Percentiles rank a stretch among this genome's conserved stretches.
Conservation (phyloP, 64 coral and sea anemone genomes). For the Stichodactyla helianthus region DNA sequence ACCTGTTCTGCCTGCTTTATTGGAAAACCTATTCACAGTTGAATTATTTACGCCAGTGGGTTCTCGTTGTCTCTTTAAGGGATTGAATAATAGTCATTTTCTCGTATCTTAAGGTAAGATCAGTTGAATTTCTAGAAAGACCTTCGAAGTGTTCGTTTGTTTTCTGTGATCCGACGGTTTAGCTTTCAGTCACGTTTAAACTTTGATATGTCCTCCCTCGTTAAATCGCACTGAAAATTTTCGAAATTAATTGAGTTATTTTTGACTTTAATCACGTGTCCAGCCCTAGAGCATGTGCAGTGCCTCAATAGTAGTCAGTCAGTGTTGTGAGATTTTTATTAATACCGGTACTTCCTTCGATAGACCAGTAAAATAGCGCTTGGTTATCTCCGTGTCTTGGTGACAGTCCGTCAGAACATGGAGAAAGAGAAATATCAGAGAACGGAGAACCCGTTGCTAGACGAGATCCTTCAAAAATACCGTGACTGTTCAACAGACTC, state of each 20-base stretch:
- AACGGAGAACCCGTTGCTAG: slow-evolving; percentile 85
- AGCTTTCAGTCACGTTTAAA: slow-evolving; percentile 3
- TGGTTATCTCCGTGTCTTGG: slow-evolving; percentile 7
- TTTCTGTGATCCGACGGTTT: slow-evolving; percentile 19
- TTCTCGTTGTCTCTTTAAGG: slow-evolving; percentile 13
- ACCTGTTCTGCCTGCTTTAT: slow-evolving; percentile 47
- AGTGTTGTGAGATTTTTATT: slow-evolving; percentile 13
- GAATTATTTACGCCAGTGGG: slow-evolving; percentile 4
- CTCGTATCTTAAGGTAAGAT: not conserved
- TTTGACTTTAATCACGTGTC: slow-evolving; percentile 16
- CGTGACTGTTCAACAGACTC: slow-evolving; percentile 96
- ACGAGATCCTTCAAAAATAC: slow-evolving; percentile 96
- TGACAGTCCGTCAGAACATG: slow-evolving; percentile 34
- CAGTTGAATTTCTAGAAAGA: slow-evolving; percentile 21
- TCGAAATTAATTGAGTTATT: slow-evolving; percentile 33
- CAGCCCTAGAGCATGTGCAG: not conserved
- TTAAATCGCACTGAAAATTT: slow-evolving; percentile 42
- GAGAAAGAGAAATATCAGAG: slow-evolving; percentile 73
- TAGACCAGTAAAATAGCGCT: slow-evolving; percentile 44
- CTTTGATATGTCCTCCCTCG: slow-evolving; percentile 2
- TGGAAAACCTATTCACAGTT: slow-evolving; percentile 20
- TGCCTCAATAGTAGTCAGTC: not conserved
- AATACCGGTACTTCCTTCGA: slow-evolving; percentile 28
- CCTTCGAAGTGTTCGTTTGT: not conserved
- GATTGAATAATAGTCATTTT: not conserved